phyloP scores from a whole-genome alignment of 2,113 vertebrate species.

The Leptobrachium leishanense region DNA sequence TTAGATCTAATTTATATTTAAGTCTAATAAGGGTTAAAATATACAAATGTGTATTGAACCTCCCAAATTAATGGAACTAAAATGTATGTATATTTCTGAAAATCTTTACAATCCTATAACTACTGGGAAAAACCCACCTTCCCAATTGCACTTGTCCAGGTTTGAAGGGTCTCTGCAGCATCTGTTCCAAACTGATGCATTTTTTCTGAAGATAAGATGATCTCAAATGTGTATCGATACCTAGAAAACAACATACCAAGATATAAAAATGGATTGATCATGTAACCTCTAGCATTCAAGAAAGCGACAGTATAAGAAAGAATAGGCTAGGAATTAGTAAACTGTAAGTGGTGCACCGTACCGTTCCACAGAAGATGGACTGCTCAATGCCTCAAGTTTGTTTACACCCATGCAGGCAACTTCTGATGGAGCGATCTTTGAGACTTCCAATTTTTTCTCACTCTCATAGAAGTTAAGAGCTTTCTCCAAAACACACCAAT shows the following conservation, averaged over 20 bases:
- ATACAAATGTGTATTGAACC: too few species aligned
- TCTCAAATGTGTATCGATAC: conserved; percentile 88
- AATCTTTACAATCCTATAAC: too few species aligned
- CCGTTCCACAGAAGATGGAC: conserved; percentile 76
- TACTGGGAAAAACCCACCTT: conserved; percentile 71
- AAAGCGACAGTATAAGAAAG: too few species aligned
- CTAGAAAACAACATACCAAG: conserved; percentile 57
- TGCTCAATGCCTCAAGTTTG: conserved; percentile 60
- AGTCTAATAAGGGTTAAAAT: too few species aligned
- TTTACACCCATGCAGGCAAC: conserved; percentile 79
- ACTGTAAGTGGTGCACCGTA: conserved; percentile 35
- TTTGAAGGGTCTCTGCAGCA: conserved; percentile 77
- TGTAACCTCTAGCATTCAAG: too few species aligned
- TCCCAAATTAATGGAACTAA: too few species aligned
- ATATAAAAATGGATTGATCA: not conserved
- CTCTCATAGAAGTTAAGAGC: conserved; percentile 77
- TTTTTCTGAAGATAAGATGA: conserved; percentile 82
- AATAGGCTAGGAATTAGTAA: not conserved
- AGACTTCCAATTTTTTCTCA: conserved; percentile 68
- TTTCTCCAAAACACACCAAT: conserved; percentile 82
- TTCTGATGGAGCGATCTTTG: conserved; percentile 73
- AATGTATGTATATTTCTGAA: too few species aligned
- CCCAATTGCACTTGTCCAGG: conserved; percentile 85
- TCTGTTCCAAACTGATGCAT: conserved; percentile 86
- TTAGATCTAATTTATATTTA: too few species aligned